Evolutionary conservation across 2,888 invertebrate genomes (phyloP).

Genomic region (Catocala sponsa): DNA sequence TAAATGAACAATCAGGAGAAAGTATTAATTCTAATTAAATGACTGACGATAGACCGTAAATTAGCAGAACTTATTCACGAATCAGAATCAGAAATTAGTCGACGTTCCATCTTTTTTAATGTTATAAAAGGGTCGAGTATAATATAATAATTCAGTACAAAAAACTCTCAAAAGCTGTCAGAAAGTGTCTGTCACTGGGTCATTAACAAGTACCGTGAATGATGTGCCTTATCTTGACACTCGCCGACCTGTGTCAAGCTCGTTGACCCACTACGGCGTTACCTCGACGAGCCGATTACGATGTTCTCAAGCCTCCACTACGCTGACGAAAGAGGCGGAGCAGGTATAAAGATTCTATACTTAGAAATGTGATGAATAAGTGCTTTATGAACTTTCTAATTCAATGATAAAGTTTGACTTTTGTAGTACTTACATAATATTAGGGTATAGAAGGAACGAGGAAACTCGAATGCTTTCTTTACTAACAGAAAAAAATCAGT

Average conservation of each 20-base stretch:
- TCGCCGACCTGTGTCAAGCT: conserved; percentile 71
- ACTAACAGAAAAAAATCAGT: conserved; percentile 13
- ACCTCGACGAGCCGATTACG: conserved; percentile 61
- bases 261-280: conserved; percentile 73
- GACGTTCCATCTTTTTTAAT: background rate
- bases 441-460: conserved; percentile 16
- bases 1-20: no score
- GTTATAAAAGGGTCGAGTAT: background rate
- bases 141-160: background rate
- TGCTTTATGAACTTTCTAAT: conserved; percentile 42
- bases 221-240: conserved; percentile 53
- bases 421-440: conserved; percentile 11
- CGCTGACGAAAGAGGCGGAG: conserved; percentile 59
- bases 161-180: conserved; percentile 3
- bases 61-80: no score
- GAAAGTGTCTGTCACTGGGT: conserved; percentile 37
- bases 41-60: no score
- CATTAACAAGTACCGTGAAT: conserved; percentile 50
- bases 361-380: conserved; percentile 38
- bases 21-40: no score
- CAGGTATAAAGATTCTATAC: conserved; percentile 35
- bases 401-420: conserved; percentile 19
- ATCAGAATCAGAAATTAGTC: no score
- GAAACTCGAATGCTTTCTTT: conserved; percentile 23
- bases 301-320: conserved; percentile 61